Evolutionary conservation across 2,888 invertebrate species (phyloP), one percentile per base, ranked within the genome.

Genomic region (Halictus quadricinctus): DNA sequence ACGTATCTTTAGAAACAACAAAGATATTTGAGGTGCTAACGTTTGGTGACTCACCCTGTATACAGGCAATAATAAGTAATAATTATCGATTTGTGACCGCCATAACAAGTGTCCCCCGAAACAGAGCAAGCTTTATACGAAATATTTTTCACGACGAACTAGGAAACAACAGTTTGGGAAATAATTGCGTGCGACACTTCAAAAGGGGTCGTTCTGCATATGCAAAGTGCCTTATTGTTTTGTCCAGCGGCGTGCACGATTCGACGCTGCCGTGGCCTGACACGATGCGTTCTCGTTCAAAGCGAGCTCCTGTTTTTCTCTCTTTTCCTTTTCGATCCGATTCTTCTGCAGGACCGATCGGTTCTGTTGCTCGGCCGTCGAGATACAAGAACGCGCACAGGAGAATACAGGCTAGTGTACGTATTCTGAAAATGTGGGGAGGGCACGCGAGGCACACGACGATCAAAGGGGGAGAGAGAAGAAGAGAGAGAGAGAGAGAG

Each of bases 341-440:
- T 76, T 70, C 50, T 25, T 50, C 48, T 69, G 41, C 74, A 50
- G 72, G 76, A 79, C 76, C 84, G 83, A 89, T 85, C 75, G 80
- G 75, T 80, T 72, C 66, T n/a, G 29, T 46, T 72, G 72, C 79
- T 73, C 76, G 75, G 13, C 73, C 66, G 10, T 46, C 76, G 78
- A 48, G 77, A 70, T 83, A 80, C 79, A 83, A 80, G 81, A 76
- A 76, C 72, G 73, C 18, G 66, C 25, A 48, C 25, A 58, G 10
- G 69, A n/a, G 69, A 21, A 69, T 43, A 29, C 29, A 29, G 29
- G 29, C 29, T 29, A 29, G 29, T 29, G 29, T 29, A 29, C 29
- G 29, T 29, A 29, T 29, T 29, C 29, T 29, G 29, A 76, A 82
- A 87, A 85, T 64, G 78, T 79, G 6, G 29, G 29, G 29, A 29